Percentiles rank a stretch among this genome's conserved stretches.
phyloP scores from a whole-genome alignment of 2,797 vertebrate species.

The Jordanella pulchra region DNA sequence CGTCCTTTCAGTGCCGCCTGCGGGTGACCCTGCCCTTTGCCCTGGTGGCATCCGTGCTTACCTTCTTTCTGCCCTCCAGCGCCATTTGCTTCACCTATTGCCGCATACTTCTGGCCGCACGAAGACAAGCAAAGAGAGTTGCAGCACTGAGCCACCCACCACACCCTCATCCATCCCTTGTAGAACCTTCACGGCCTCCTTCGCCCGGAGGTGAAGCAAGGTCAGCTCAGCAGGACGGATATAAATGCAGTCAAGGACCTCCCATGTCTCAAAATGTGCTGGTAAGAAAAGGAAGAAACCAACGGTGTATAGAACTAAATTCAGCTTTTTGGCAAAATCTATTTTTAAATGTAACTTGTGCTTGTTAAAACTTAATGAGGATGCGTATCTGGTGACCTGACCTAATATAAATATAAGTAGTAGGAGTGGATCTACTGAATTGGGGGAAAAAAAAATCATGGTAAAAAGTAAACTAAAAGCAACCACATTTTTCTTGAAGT shows the following conservation, averaged over 20 bases:
- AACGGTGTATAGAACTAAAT: background rate
- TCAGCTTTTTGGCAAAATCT: background rate
- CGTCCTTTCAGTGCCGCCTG: constrained; percentile 87
- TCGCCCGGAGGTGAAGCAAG: constrained; percentile 61
- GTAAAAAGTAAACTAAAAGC: too few species aligned
- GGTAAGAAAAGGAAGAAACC: constrained; percentile 64
- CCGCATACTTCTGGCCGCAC: constrained; percentile 90
- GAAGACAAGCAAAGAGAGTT: constrained; percentile 90
- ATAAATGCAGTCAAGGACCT: constrained; percentile 77
- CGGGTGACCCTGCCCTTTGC: constrained; percentile 92
- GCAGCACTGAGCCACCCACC: constrained; percentile 85
- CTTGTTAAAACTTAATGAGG: background rate
- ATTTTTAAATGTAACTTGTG: background rate
- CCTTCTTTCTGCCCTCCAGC: constrained; percentile 92
- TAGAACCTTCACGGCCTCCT: constrained; percentile 75
- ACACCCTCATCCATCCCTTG: constrained; percentile 75
- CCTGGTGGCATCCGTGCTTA: constrained; percentile 91
- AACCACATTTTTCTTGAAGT: too few species aligned
- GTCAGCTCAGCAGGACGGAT: constrained; percentile 65
- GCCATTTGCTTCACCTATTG: constrained; percentile 99
- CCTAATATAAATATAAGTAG: background rate
- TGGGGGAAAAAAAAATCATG: background rate
- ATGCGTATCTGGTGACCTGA: constrained; percentile 1
- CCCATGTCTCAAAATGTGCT: constrained; percentile 65
- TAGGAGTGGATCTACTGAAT: background rate